Base-by-base conservation (phyloP, 2,888 invertebrate species). In the Tenthredo amoena region DNA sequence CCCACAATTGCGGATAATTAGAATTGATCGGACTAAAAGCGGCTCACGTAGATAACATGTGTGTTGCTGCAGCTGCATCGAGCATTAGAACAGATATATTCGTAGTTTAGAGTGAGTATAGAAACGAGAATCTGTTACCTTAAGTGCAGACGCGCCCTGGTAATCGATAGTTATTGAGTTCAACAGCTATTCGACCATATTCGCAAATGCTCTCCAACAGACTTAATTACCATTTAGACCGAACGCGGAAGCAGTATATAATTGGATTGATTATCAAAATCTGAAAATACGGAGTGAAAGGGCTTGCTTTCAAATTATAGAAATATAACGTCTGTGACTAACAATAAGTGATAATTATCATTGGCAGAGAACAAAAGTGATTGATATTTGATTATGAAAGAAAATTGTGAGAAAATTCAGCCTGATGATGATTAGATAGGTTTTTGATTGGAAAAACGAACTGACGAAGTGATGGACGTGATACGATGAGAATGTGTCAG, bases 1-100 rank as follows among this genome's bases (percentile, higher is more conserved):
- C 71, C 15, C 40, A n/a, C 43, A 40, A 72, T 72, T 10, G 21
- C 40, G 72, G 72, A 40, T 43, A 6, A 43, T 43, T 26, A 4
- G 21, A 74, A 74, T 74, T 74, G n/a, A 74, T 74, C 72, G 43
- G 21, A 43, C 26, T 74, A 21, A 43, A 43, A 43, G 21, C 43
- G 72, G 72, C 43, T 72, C 21, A 74, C n/a, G 72, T 0, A 26
- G 40, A 18, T 34, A 68, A 15, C 31, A 34, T 26, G 4, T 68
- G 9, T 18, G 26, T 68, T 68, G 15, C 31, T 15, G 15, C 12
- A 31, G 31, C 34, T 31, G 34, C 68, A 62, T 31, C 15, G 15
- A 31, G 68, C 15, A 31, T 31, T 68, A 26, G 68, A 68, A 68
- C 34, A 15, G 15, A 68, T 68, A 4, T 18, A 4, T 34, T 68